Base-by-base conservation (phyloP, 2,797 vertebrate species). In the Smutsia temminckii region DNA sequence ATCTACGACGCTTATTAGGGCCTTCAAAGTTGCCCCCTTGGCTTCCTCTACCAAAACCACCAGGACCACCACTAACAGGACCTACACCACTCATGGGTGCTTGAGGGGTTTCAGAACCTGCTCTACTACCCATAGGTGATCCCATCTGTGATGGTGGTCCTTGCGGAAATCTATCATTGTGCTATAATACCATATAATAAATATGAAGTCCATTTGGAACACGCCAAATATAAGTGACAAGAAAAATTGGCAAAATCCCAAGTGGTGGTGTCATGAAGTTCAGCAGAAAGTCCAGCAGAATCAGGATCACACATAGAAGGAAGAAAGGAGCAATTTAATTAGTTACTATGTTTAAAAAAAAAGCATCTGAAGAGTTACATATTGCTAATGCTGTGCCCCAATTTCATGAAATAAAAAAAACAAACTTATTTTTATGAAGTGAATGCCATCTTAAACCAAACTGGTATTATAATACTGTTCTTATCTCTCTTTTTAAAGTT, bases 1-100 rank as follows among this genome's bases (percentile, higher is more conserved):
- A 99, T 98, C 99, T 99, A 96, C 99, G 99, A n/a, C 99, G 99
- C 96, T 99, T 99, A 98, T 98, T 99, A 97, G 99, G 99, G 95
- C 99, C 99, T 93, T 99, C 99, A 98, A 99, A 99, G 97, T 98
- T 99, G 95, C 98, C 98, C 95, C 98, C 98, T 97, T 99, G 99
- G 96, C 98, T 99, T 97, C 99, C 99, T 98, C 99, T 98, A 97
- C 99, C 99, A 98, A 99, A 99, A 96, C 98, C 99, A 96, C 98
- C 98, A 85, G 98, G 98, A 98, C 98, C 98, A 98, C 98, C 99
- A 98, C 98, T 98, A 94, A 99, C 98, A 96, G 98, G 98, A 97
- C 98, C 98, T 90, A 98, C 99, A 97, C 98, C 98, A 98, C 98
- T 97, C 98, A 99, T 97, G 94, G 99, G 95, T 69, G 99, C 89